Evolutionary conservation across 2,797 vertebrate genomes (phyloP).

Genomic region (Pseudomugil gertrudae): DNA sequence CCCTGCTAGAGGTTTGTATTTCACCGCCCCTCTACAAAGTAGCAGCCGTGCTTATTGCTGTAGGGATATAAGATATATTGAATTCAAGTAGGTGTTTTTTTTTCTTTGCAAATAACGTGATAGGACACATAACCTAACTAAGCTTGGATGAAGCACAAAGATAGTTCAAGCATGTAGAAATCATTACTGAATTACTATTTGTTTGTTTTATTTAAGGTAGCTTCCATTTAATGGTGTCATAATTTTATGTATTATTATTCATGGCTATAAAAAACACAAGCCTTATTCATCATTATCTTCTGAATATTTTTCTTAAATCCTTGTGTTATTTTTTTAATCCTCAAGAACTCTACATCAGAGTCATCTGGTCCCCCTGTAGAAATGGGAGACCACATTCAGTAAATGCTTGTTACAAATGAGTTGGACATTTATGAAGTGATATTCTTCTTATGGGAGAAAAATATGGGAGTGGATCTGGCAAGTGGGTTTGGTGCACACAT

Average conservation of each 20-base stretch:
- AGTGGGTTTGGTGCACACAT: neutral
- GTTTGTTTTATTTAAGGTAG: neutral
- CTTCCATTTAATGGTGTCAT: neutral
- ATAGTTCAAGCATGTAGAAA: neutral
- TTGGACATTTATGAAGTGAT: neutral
- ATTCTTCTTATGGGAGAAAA: neutral
- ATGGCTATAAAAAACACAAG: too few relatives aligned
- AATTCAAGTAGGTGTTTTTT: conserved; percentile 57
- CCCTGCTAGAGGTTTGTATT: conserved; percentile 50
- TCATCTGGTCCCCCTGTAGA: neutral
- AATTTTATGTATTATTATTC: neutral
- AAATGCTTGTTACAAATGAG: neutral
- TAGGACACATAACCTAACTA: conserved; percentile 19
- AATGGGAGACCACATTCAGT: neutral
- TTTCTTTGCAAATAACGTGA: conserved; percentile 45
- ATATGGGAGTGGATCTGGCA: neutral
- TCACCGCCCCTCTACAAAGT: conserved; percentile 42
- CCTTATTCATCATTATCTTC: too few relatives aligned
- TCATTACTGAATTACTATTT: neutral
- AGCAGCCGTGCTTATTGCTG: conserved; percentile 57
- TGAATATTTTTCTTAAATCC: too few relatives aligned
- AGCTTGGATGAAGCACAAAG: conserved; percentile 26
- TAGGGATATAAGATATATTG: conserved; percentile 45
- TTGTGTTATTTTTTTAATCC: too few relatives aligned
- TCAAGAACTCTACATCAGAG: too few relatives aligned